A percentile compares a stretch with the other conserved stretches of the same genome.
These are phyloP conservation scores for Oreocharis arfaki DNA, from an alignment of 2,113 vertebrate genomes.

Conservation along the genomic window DNA sequence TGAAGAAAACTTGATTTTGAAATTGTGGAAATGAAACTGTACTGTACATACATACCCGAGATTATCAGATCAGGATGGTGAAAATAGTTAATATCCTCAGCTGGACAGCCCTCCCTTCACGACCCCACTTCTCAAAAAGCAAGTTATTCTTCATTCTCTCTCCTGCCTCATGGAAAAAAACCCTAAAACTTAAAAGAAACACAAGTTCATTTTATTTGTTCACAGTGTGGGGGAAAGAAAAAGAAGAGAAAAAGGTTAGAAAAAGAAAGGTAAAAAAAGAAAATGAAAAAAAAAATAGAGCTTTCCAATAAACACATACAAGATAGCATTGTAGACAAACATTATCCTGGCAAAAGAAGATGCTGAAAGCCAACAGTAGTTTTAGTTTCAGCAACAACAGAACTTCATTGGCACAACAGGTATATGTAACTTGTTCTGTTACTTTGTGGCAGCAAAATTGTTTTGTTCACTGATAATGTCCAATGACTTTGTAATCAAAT, in stretches of 20 bases:
- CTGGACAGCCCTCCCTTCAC: not conserved
- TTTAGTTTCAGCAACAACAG: not conserved
- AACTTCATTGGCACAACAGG: not conserved
- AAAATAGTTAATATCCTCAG: not conserved
- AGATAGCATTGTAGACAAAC: not conserved
- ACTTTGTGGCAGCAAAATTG: not conserved
- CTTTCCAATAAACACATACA: not conserved
- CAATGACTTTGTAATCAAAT: not conserved
- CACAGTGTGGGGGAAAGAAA: accelerated
- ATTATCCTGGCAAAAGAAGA: not conserved
- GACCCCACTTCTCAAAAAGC: not conserved
- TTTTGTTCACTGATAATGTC: not conserved
- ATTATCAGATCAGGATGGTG: not conserved
- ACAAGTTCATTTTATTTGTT: not conserved
- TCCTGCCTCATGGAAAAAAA: not conserved
- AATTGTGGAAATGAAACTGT: not conserved
- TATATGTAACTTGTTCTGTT: not conserved
- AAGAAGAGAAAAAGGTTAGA: not conserved
- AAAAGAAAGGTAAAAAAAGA: not conserved
- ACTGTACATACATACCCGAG: not conserved
- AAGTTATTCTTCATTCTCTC: not conserved
- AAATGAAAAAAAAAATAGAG: not conserved
- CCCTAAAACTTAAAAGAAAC: not conserved
- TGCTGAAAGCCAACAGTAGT: not conserved
- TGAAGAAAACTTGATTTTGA: not conserved